Percentiles rank a stretch among this genome's conserved stretches.
Conservation (phyloP, 2,888 invertebrate genomes). For the Tachina grossa region DNA sequence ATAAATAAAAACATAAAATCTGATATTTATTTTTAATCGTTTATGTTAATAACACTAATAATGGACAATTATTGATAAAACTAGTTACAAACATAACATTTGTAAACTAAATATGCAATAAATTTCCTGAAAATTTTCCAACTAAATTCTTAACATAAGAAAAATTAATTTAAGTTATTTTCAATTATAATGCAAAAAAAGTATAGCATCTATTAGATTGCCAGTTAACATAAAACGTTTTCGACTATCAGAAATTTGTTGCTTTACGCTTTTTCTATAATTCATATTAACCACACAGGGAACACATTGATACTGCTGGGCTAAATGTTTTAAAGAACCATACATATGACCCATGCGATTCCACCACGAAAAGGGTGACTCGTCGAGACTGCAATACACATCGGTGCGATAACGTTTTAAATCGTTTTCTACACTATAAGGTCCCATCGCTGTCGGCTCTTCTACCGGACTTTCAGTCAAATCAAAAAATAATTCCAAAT, state of each 20-base stretch:
- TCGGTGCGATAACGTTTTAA: conserved; percentile 80
- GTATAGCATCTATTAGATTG: conserved; percentile 78
- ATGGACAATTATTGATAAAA: conserved; percentile 3
- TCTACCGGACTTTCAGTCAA: conserved; percentile 74
- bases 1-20: too few relatives aligned
- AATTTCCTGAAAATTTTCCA: conserved; percentile 9
- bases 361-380: conserved; percentile 82
- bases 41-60: conserved; percentile 13
- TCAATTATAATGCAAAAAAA: conserved; percentile 77
- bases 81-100: not conserved
- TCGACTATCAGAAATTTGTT: conserved; percentile 79
- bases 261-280: conserved; percentile 77
- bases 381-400: conserved; percentile 79
- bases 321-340: conserved; percentile 77
- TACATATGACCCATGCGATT: conserved; percentile 79
- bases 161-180: conserved; percentile 12
- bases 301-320: conserved; percentile 79
- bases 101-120: conserved; percentile 12
- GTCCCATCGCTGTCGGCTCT: conserved; percentile 68
- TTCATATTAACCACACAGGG: conserved; percentile 80
- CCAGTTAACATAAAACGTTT: conserved; percentile 80
- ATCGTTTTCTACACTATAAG: conserved; percentile 78
- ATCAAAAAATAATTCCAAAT: conserved; percentile 80
- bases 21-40: not conserved
- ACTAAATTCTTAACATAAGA: conserved; percentile 41